These are phyloP conservation scores for Aptenodytes forsteri DNA, from an alignment of 2,113 vertebrate species.

Conservation along the genomic window DNA sequence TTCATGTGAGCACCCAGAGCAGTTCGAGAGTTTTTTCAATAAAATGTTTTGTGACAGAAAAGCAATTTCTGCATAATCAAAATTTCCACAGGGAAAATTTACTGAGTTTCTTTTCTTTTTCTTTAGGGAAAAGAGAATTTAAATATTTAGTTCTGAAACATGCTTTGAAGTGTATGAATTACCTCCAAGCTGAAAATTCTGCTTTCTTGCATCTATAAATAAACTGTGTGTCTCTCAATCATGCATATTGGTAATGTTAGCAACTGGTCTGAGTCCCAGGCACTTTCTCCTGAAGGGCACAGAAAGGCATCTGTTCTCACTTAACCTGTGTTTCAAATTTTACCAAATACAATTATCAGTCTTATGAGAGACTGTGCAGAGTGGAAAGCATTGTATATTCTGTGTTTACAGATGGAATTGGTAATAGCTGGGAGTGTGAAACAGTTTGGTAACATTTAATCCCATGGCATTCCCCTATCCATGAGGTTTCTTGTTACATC, in stretches of 20 bases:
- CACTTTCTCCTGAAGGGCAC: neutral
- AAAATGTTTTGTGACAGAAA: conserved; percentile 46
- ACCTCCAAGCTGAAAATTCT: conserved; percentile 39
- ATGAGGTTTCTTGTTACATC: neutral
- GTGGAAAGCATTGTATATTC: neutral
- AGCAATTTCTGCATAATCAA: conserved; percentile 47
- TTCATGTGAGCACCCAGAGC: neutral
- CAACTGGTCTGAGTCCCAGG: neutral
- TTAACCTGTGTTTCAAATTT: neutral
- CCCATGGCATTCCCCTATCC: neutral
- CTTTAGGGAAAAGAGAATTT: conserved; percentile 22
- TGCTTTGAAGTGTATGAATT: conserved; percentile 46
- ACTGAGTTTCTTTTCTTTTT: conserved; percentile 13
- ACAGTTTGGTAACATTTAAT: neutral
- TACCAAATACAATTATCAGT: neutral
- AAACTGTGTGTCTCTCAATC: neutral
- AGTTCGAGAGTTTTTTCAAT: neutral
- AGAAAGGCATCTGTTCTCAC: neutral
- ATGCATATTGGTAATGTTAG: neutral
- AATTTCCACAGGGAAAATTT: conserved; percentile 45
- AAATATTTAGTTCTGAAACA: conserved; percentile 39
- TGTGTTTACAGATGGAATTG: neutral
- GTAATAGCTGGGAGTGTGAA: neutral
- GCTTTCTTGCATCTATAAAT: conserved; percentile 29
- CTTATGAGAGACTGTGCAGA: neutral